A percentile compares a stretch with the other conserved stretches of the same genome.
phyloP scores from a whole-genome alignment of 2,888 invertebrate genomes.

The Epinotia ramella region DNA sequence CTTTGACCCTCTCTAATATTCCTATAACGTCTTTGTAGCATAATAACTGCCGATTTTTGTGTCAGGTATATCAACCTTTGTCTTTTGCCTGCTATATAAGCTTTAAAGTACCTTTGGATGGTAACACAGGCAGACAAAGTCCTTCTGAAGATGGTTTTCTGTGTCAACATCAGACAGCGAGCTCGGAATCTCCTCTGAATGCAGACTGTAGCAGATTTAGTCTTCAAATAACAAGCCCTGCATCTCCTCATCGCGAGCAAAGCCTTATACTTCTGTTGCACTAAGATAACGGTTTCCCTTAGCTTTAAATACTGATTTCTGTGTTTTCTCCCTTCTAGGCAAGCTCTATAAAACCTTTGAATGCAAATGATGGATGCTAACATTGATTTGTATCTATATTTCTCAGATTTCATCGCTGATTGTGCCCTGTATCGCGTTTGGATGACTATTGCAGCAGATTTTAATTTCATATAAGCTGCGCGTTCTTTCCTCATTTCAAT shows the following conservation, averaged over 20 bases:
- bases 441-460: conserved; percentile 54
- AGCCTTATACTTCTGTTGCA: conserved; percentile 70
- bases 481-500: conserved; percentile 64
- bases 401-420: conserved; percentile 64
- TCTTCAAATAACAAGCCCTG: conserved; percentile 58
- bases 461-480: conserved; percentile 58
- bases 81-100: conserved; percentile 40
- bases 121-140: conserved; percentile 57
- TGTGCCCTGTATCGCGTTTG: conserved; percentile 72
- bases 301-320: conserved; percentile 63
- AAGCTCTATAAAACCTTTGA: conserved; percentile 73
- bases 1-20: conserved; percentile 38
- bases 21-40: conserved; percentile 66
- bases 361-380: conserved; percentile 68
- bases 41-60: conserved; percentile 41
- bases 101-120: conserved; percentile 72
- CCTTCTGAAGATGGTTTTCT: conserved; percentile 64
- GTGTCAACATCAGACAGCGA: conserved; percentile 62
- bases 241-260: conserved; percentile 62
- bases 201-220: conserved; percentile 53
- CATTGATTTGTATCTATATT: conserved; percentile 64
- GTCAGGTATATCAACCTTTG: conserved; percentile 44
- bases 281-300: conserved; percentile 55
- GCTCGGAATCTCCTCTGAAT: conserved; percentile 75
- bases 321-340: conserved; percentile 57